phyloP scores from a whole-genome alignment of 2,113 vertebrate genomes.

The Marmota monax region DNA sequence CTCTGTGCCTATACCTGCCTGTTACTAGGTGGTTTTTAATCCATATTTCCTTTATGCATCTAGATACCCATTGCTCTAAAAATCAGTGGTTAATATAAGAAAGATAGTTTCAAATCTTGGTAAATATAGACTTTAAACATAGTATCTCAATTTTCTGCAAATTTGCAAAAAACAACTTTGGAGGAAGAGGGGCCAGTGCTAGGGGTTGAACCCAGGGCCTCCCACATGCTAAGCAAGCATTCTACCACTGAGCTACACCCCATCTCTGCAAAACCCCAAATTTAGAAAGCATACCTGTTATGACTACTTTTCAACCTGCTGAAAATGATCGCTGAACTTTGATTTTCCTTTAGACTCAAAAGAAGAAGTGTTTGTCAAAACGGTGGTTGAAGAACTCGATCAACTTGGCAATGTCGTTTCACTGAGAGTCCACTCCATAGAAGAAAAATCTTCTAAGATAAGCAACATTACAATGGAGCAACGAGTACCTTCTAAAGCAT shows the following conservation, averaged over 20 bases:
- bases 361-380: conserved; percentile 76
- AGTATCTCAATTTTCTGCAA: not conserved
- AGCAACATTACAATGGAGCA: conserved; percentile 76
- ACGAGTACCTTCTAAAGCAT: conserved; percentile 39
- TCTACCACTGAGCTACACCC: not conserved
- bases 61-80: not conserved
- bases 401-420: conserved; percentile 77
- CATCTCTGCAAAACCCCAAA: not conserved
- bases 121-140: not conserved
- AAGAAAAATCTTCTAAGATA: conserved; percentile 82
- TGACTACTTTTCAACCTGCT: not conserved
- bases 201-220: not conserved
- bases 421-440: conserved; percentile 74
- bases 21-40: not conserved
- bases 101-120: not conserved
- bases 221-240: not conserved
- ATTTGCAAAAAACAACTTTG: not conserved
- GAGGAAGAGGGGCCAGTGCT: not conserved
- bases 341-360: conserved; percentile 75
- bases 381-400: conserved; percentile 77
- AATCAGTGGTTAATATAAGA: not conserved
- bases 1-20: not conserved
- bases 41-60: not conserved
- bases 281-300: not conserved
- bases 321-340: conserved; percentile 9